phyloP scores from a whole-genome alignment of 1,140 invertebrate species.

The Reticulitermes speratus region DNA sequence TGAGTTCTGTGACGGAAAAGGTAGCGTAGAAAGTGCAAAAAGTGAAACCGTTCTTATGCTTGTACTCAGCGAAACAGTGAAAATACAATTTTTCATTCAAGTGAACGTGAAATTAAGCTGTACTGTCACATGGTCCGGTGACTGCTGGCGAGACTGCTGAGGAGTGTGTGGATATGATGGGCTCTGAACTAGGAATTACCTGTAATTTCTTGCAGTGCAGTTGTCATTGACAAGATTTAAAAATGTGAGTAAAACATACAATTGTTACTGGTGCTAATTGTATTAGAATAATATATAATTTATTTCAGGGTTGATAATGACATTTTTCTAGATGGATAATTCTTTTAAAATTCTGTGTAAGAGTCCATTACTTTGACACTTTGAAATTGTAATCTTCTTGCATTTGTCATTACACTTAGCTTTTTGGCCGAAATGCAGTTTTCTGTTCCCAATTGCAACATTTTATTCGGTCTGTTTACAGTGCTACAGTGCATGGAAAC shows the following conservation, averaged over 20 bases:
- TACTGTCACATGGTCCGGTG: constrained; percentile 4
- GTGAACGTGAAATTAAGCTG: constrained; percentile 1
- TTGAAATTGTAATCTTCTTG: too few species aligned
- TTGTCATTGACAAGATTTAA: constrained; percentile 13
- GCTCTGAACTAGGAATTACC: neutral
- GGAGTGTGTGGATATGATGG: neutral
- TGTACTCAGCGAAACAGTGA: neutral
- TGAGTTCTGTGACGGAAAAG: neutral
- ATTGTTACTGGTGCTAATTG: too few species aligned
- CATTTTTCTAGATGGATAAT: too few species aligned
- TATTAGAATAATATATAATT: too few species aligned
- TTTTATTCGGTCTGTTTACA: too few species aligned
- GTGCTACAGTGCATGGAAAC: neutral
- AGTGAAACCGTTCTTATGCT: constrained; percentile 12
- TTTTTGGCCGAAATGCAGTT: too few species aligned
- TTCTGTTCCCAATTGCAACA: too few species aligned
- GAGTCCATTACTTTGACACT: too few species aligned
- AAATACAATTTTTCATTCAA: constrained; percentile 15
- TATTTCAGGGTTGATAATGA: too few species aligned
- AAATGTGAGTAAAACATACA: neutral
- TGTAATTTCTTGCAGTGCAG: neutral
- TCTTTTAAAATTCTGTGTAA: too few species aligned
- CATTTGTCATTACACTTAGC: too few species aligned
- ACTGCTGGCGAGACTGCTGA: neutral
- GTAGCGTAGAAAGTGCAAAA: constrained; percentile 8